phyloP scores from a whole-genome alignment of 1,140 invertebrate species.

The Nylanderia fulva region DNA sequence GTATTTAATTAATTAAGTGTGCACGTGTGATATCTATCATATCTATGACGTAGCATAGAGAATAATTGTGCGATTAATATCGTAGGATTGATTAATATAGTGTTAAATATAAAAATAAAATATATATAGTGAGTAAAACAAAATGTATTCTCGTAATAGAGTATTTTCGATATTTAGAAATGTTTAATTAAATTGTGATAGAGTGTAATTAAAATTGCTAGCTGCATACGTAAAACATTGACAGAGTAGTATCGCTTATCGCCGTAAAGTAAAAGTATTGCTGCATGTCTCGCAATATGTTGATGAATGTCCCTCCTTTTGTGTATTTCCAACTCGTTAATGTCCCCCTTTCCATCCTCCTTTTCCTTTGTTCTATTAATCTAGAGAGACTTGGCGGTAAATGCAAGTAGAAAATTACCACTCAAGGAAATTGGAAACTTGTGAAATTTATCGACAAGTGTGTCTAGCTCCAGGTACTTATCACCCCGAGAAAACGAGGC shows the following conservation, averaged over 20 bases:
- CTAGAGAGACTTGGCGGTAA: background rate
- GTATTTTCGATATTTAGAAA: slow-evolving; percentile 8
- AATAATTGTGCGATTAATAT: slow-evolving; percentile 38
- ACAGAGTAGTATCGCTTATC: slow-evolving; percentile 39
- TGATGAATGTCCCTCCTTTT: background rate
- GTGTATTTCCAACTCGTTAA: background rate
- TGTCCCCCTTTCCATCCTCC: background rate
- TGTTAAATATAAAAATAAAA: background rate
- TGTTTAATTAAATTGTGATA: slow-evolving; percentile 27
- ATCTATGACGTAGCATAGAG: slow-evolving; percentile 19
- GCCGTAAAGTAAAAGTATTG: slow-evolving; percentile 1
- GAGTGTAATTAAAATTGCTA: slow-evolving; percentile 3
- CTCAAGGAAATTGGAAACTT: background rate
- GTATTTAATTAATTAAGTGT: slow-evolving; percentile 16
- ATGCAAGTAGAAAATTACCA: slow-evolving; percentile 25
- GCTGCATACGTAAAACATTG: slow-evolving; percentile 10
- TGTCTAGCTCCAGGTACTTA: slow-evolving; percentile 75
- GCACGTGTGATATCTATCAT: slow-evolving; percentile 29
- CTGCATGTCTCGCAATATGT: slow-evolving; percentile 28
- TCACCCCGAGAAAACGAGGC: slow-evolving; percentile 84
- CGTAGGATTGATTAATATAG: slow-evolving; percentile 1
- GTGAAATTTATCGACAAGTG: slow-evolving; percentile 34
- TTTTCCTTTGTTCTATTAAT: slow-evolving; percentile 24
- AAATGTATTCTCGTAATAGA: background rate
- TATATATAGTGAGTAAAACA: background rate